Conservation (phyloP, 2,888 invertebrate genomes). For the Eupeodes latifasciatus region DNA sequence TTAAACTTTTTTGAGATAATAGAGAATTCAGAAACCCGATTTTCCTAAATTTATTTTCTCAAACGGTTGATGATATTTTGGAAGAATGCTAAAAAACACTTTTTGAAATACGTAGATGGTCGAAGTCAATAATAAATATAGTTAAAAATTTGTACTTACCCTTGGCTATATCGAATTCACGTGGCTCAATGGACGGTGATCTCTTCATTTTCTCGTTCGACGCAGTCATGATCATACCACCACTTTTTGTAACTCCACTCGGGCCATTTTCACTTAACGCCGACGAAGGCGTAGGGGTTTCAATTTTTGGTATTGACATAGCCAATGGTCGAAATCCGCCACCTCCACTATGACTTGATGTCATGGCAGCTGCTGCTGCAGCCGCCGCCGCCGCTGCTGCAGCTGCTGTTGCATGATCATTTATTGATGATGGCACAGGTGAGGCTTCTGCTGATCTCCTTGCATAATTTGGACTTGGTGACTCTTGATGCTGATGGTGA, state of each 20-base stretch:
- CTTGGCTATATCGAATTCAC: slow-evolving; percentile 84
- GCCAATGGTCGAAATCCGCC: slow-evolving; percentile 77
- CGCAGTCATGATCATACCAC: slow-evolving; percentile 68
- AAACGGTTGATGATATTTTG: no score
- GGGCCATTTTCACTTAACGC: slow-evolving; percentile 75
- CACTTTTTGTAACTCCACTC: slow-evolving; percentile 60
- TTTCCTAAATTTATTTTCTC: no score
- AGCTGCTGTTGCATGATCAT: slow-evolving; percentile 73
- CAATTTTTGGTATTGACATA: slow-evolving; percentile 80
- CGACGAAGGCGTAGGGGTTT: slow-evolving; percentile 78
- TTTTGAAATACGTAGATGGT: no score
- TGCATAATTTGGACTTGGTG: slow-evolving; percentile 78
- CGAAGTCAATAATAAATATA: no score
- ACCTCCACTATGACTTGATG: slow-evolving; percentile 80
- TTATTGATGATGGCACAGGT: slow-evolving; percentile 62
- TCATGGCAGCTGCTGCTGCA: slow-evolving; percentile 66
- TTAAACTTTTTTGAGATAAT: no score
- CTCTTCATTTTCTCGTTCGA: slow-evolving; percentile 81
- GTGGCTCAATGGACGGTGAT: slow-evolving; percentile 81
- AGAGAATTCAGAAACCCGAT: no score
- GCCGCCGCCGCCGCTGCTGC: slow-evolving; percentile 11
- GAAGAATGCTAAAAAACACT: no score
- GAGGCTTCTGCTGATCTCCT: slow-evolving; percentile 71
- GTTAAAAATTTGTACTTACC: slow-evolving; percentile 80
- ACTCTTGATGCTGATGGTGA: slow-evolving; percentile 45